Evolutionary conservation across 2,888 invertebrate genomes (phyloP).

Genomic region (Agrochola macilenta): DNA sequence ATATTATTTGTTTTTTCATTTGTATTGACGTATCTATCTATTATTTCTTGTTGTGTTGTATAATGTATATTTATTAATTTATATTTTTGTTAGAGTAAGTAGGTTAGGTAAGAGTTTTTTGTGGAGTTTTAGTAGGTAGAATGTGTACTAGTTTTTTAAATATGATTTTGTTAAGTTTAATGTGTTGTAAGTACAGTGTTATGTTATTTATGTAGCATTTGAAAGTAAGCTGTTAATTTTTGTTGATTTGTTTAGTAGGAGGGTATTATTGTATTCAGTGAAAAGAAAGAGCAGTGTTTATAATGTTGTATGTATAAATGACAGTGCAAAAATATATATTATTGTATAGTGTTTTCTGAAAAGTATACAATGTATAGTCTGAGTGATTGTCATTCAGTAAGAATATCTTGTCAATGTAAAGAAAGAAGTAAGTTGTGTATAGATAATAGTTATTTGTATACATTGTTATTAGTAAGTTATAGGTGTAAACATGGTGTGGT

Average conservation of each 20-base stretch:
- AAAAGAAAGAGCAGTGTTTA: background rate
- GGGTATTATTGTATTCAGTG: background rate
- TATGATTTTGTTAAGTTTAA: background rate
- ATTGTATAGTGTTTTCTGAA: conserved; percentile 14
- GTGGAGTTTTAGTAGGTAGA: background rate
- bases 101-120: background rate
- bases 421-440: background rate
- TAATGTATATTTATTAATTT: background rate
- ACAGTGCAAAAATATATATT: background rate
- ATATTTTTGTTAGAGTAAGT: background rate
- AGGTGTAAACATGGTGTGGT: background rate
- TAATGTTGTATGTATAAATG: conserved; percentile 8
- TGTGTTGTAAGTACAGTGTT: background rate
- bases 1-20: background rate
- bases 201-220: background rate
- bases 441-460: background rate
- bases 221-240: background rate
- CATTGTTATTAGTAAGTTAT: conserved; percentile 9
- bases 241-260: background rate
- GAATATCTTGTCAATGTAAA: conserved; percentile 3
- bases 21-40: background rate
- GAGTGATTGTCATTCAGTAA: background rate
- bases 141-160: background rate
- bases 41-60: background rate
- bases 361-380: conserved; percentile 4